Base-by-base conservation (phyloP, 2,113 vertebrate species). In the Cyphotilapia sp. region DNA sequence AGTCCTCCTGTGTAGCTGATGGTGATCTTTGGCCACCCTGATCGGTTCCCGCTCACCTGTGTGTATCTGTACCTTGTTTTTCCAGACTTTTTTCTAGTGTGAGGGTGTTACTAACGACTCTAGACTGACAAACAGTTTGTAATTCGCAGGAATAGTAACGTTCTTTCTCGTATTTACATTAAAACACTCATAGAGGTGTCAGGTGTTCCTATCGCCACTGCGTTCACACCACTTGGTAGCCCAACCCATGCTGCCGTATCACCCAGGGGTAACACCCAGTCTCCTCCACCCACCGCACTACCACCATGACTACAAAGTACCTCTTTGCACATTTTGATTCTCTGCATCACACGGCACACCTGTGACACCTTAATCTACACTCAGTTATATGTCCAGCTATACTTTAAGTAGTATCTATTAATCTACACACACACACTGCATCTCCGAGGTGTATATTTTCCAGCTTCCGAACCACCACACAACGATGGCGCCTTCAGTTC, bases 401-500 rank as follows among this genome's bases (percentile, higher is more conserved):
- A 19, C 24, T 78, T 29, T 49, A 31, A 33, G 17, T 51, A n/a
- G 45, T 51, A 78, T 51, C 74, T 51, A 31, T 0, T 51, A 13
- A 49, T 71, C 56, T 42, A 14, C 29, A 54, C 74, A 74, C 24
- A 38, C 38, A 8, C 61, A 45, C 10, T 19, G n/a, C 27, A 12
- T 35, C 8, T 66, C 54, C 2, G 2, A 51, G 13, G 69, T 81
- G 54, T 81, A 53, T 61, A 61, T 59, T 82, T 31, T 7, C 22
- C 69, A 47, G 56, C 78, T 53, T 87, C 80, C 22, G 10, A 81
- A 78, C 14, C 12, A 84, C 59, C 19, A 91, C 53, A 13, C 78
- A 6, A 81, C 27, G 3, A 98, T 98, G 98, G 96, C 97, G 42
- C 96, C 96, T 10, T 96, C 97, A 59, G 38, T 96, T 7, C 97